Evolutionary conservation across 2,888 invertebrate species (phyloP), one percentile per base, ranked within the genome.

Genomic region (Minunthozetes semirufus): DNA sequence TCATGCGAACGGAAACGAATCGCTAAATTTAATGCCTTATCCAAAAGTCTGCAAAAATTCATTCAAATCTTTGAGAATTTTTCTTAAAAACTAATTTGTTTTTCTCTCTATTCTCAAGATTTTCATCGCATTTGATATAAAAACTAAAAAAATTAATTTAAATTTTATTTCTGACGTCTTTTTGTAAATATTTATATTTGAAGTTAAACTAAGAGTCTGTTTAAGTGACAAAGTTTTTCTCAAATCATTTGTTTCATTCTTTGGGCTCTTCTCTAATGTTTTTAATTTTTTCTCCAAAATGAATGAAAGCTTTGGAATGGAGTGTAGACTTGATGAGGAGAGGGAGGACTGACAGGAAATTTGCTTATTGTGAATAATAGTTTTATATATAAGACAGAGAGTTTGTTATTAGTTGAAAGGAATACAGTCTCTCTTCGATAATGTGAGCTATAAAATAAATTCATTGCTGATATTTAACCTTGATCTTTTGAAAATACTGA

Each of bases 171-270:
- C 13, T 50, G 50, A 50, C 50, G 19, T 17, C 50, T 50, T 50
- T n/a, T 50, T 50, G 50, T 50, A 50, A 50, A 50, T 50, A 50
- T 50, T 50, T 50, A 50, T 50, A 42, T 42, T 42, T 42, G 42
- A 42, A 42, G 42, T 42, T 11, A 42, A 42, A 42, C 42, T 50
- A 50, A 50, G 11, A 9, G n/a, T 50, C 50, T 50, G 50, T 50
- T 50, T 50, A 19, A 19, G 50, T n/a, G 50, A 50, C 50, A 50
- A 50, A 50, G n/a, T 48, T n/a, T n/a, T 50, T 50, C n/a, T n/a
- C 19, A 50, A 19, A 19, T 50, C 19, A 50, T 50, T 50, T n/a
- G n/a, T 19, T 50, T 50, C n/a, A 50, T 50, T 50, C 50, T 50
- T 2, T 50, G 33, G n/a, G 5, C 19, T 50, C 50, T 50, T 50